These are phyloP conservation scores for Drosophila dives DNA, from an alignment of 2,888 invertebrate genomes.

Conservation along the genomic window DNA sequence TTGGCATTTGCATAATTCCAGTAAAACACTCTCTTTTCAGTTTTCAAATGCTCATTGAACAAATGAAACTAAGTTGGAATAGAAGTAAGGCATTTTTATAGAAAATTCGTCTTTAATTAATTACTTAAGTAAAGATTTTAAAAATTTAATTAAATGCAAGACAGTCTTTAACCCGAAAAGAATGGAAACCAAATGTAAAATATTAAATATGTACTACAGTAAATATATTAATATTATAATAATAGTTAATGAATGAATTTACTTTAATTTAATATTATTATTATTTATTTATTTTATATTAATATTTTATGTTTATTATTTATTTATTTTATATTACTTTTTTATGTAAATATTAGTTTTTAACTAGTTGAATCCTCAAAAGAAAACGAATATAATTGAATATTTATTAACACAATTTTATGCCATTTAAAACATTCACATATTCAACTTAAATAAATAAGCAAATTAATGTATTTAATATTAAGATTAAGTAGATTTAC, in stretches of 20 bases:
- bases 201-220: background rate
- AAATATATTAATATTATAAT: background rate
- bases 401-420: background rate
- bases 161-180: background rate
- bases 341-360: background rate
- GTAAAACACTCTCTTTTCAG: slow-evolving; percentile 5
- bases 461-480: background rate
- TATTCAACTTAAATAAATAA: background rate
- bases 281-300: too few relatives aligned
- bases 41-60: background rate
- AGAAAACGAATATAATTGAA: background rate
- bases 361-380: background rate
- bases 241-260: background rate
- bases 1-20: slow-evolving; percentile 64
- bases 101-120: background rate
- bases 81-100: background rate
- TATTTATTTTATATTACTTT: too few relatives aligned
- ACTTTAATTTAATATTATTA: too few relatives aligned
- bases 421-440: background rate
- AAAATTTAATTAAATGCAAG: background rate
- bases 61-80: slow-evolving; percentile 2
- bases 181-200: too few relatives aligned
- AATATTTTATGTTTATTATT: background rate
- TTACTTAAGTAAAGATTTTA: too few relatives aligned
- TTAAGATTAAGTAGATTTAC: background rate